phyloP scores from a whole-genome alignment of 2,888 invertebrate species.

The Apotomis betuletana region DNA sequence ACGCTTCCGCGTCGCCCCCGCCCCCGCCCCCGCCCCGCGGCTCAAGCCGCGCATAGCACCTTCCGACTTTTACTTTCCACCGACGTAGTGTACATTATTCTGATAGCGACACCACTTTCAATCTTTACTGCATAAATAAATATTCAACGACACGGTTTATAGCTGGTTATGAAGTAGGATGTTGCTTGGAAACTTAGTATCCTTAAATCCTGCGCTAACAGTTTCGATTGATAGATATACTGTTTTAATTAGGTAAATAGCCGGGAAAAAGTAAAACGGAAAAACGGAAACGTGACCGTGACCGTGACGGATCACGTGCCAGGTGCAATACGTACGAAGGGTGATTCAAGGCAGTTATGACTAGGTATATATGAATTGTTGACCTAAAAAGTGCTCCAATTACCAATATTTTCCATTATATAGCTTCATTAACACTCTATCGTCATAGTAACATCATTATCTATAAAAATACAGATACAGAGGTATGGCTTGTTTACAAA shows the following conservation, averaged over 20 bases:
- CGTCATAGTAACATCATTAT: too few relatives aligned
- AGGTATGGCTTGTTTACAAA: too few relatives aligned
- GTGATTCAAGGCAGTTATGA: too few relatives aligned
- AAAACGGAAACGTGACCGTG: too few relatives aligned
- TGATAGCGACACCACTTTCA: constrained; percentile 39
- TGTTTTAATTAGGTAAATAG: neutral
- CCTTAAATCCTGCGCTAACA: neutral
- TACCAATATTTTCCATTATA: too few relatives aligned
- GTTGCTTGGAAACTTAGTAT: neutral
- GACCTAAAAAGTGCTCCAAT: too few relatives aligned
- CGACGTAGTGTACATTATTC: constrained; percentile 49
- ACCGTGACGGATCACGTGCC: too few relatives aligned
- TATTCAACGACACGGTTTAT: constrained; percentile 23
- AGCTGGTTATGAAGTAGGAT: neutral
- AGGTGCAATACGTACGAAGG: too few relatives aligned
- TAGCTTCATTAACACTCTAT: too few relatives aligned
- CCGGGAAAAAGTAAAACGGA: neutral
- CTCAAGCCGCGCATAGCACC: constrained; percentile 48
- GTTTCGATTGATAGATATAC: neutral
- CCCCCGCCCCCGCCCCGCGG: constrained; percentile 42
- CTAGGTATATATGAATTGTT: too few relatives aligned
- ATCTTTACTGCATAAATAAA: constrained; percentile 34
- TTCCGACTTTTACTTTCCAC: constrained; percentile 78
- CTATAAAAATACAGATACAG: too few relatives aligned
- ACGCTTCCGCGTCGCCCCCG: constrained; percentile 63